These are phyloP conservation scores for Varecia variegata DNA, from an alignment of 2,797 vertebrate species.

Conservation along the genomic window DNA sequence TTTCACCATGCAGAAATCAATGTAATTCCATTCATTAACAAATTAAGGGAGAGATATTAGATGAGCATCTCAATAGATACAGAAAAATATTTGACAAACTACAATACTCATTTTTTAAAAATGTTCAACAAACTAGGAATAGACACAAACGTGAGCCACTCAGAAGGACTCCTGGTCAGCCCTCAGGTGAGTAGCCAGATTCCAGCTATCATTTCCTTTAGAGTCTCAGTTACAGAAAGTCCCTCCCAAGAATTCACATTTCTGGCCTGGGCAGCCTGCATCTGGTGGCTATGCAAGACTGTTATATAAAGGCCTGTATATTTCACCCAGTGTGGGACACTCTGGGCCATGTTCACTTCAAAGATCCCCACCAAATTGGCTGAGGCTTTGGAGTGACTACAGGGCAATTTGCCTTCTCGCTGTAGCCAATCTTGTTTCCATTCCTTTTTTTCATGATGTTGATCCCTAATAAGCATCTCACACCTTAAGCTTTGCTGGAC, in stretches of 20 bases:
- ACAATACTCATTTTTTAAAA: background rate
- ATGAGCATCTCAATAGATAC: background rate
- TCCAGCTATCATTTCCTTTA: background rate
- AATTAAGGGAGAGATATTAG: background rate
- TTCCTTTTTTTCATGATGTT: background rate
- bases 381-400: fast-evolving
- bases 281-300: background rate
- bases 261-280: background rate
- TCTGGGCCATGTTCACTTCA: background rate
- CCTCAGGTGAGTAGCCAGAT: background rate
- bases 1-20: background rate
- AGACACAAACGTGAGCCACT: background rate
- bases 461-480: background rate
- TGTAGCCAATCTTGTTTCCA: background rate
- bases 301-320: background rate
- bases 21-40: background rate
- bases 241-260: background rate
- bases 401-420: background rate
- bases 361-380: background rate
- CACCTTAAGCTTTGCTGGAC: background rate
- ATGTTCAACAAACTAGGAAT: background rate
- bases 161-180: background rate
- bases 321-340: background rate
- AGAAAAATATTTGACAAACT: background rate
- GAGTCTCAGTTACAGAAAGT: background rate